A percentile compares a stretch with the other conserved stretches of the same genome.
Evolutionary conservation across 2,888 invertebrate genomes (phyloP).

Genomic region (Leptopterna dolabrata): DNA sequence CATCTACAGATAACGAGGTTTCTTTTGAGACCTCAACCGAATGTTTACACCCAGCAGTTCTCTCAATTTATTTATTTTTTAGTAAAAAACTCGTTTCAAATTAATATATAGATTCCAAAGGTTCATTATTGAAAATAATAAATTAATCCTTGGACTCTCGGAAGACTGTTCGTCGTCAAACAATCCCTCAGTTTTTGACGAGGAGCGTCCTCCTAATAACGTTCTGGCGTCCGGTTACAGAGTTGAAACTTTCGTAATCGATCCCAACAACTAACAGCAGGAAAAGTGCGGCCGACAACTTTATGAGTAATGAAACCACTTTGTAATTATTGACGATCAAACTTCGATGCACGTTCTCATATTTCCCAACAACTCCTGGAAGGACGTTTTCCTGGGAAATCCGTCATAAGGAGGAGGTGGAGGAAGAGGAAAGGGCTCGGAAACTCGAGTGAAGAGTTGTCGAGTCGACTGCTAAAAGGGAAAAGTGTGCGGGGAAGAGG

Average conservation of each 20-base stretch:
- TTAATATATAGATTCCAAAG: too few relatives aligned
- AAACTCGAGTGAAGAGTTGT: neutral
- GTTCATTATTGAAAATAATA: too few relatives aligned
- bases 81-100: too few relatives aligned
- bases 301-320: slow-evolving; percentile 14
- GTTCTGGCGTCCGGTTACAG: neutral
- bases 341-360: slow-evolving; percentile 11
- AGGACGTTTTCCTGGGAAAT: slow-evolving; percentile 1
- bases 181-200: too few relatives aligned
- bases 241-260: neutral
- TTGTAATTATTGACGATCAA: slow-evolving; percentile 28
- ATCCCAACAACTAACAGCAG: neutral
- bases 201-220: neutral
- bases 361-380: slow-evolving; percentile 6
- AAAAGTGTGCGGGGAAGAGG: neutral
- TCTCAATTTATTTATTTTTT: too few relatives aligned
- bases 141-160: too few relatives aligned
- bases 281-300: neutral
- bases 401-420: neutral
- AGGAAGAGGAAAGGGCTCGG: neutral
- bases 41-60: too few relatives aligned
- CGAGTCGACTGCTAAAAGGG: neutral
- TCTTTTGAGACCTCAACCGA: too few relatives aligned
- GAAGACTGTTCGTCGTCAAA: too few relatives aligned
- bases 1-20: too few relatives aligned